Evolutionary conservation across 2,888 invertebrate genomes (phyloP), one percentile per base, ranked within the genome.

Genomic region (Choristoneura rosaceana): DNA sequence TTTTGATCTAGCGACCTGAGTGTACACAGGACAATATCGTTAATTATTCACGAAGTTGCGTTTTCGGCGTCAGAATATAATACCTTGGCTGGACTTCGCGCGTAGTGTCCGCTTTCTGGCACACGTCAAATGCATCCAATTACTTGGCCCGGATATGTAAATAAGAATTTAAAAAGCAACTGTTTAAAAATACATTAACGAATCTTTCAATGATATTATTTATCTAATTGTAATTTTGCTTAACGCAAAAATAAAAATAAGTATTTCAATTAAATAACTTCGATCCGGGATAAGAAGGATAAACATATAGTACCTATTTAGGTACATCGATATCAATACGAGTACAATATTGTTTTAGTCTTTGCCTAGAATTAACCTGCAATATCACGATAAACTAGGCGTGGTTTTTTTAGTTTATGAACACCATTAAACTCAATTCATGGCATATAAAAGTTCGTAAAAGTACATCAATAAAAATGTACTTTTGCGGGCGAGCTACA

Each of bases 121-220:
- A 64, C 63, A 60, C 64, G 59, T 69, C 68, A 69, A 73, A 69
- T 69, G 73, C 68, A 73, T 73, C 73, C 41, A 17, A 69, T 73
- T 73, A 73, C 69, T 69, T 73, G 73, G 73, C 73, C 17, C 17
- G 50, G 38, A 45, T 15, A n/a, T 61, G 61, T 71, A 52, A 17
- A 52, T 17, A 5, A 15, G 52, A 52, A 9, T 52, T 9, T 17
- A 52, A 52, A 52, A 47, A 47, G n/a, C 8, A 0, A 52, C 17
- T 52, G 52, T 17, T n/a, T 17, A 15, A 52, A 50, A 50, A 50
- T 14, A 50, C 9, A 45, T 3, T 9, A 43, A 9, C 12, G 9
- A 43, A 43, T 43, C 43, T 9, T 43, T 43, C 8, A 12, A 43
- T 9, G 10, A 3, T 38, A 38, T 7, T 7, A n/a, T 34, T 5